phyloP scores from a whole-genome alignment of 2,113 vertebrate genomes.

The Paralichthys olivaceus region DNA sequence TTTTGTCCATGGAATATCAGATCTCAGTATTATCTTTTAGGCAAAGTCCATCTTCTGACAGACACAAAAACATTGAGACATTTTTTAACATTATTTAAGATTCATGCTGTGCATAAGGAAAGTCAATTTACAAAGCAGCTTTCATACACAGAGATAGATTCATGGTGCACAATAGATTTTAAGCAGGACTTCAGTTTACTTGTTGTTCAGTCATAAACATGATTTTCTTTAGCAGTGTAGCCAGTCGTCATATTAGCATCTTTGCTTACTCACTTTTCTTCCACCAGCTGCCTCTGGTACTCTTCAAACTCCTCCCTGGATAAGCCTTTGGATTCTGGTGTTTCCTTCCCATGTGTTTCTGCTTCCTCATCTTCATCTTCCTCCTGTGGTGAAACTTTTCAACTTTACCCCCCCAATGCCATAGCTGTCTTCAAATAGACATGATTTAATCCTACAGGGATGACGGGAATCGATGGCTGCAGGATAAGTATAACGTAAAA shows the following conservation, averaged over 20 bases:
- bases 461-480: too few relatives aligned
- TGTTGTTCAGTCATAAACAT: background rate
- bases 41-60: background rate
- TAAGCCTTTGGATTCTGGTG: slow-evolving; percentile 68
- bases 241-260: background rate
- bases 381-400: slow-evolving; percentile 65
- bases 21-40: background rate
- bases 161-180: too few relatives aligned
- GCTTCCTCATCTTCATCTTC: slow-evolving; percentile 29
- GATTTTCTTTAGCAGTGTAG: background rate
- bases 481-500: too few relatives aligned
- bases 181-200: background rate
- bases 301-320: slow-evolving; percentile 82
- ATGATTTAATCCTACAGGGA: background rate
- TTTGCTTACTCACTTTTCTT: slow-evolving; percentile 83
- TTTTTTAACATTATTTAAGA: background rate
- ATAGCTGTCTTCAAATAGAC: slow-evolving; percentile 33
- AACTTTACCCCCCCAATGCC: slow-evolving; percentile 73
- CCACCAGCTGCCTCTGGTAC: slow-evolving; percentile 83
- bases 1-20: background rate
- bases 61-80: background rate
- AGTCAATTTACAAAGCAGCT: too few relatives aligned
- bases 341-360: slow-evolving; percentile 64
- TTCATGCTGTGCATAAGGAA: background rate
- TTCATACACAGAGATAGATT: too few relatives aligned